Base-by-base conservation (phyloP, 2,888 invertebrate genomes). In the Axea sp. region DNA sequence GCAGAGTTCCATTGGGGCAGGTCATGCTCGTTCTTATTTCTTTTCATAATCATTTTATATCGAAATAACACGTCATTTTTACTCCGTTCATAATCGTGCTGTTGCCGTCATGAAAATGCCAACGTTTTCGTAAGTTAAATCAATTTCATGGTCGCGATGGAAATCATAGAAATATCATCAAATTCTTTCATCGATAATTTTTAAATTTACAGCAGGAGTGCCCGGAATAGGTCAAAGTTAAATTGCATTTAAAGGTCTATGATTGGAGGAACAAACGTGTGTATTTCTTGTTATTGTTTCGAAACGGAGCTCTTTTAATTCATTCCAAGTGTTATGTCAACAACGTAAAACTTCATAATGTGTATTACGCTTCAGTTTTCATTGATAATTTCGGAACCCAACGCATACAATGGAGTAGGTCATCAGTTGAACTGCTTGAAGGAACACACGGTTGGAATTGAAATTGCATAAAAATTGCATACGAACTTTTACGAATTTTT, bases 181-280 rank as follows among this genome's bases (percentile, higher is more conserved):
- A 11, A 8, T 6, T 12, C n/a, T n/a, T 41, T 22, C 24, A 5
- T 41, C 41, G 17, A 41, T 41, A 41, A 24, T 41, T 24, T 12
- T 22, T 41, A 12, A 24, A 12, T 43, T 14, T 43, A 43, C 26
- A 26, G 7, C 39, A 17, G 6, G 30, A 9, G 4, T 8, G 4
- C 3, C 6, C 1, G n/a, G 30, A 41, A 57, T 43, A 43, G 57
- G 57, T 57, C 57, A 57, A 41, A 41, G 41, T 41, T 43, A 31
- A 43, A 24, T 43, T 43, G 19, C 28, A 31, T 19, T 2, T 4
- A 33, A 30, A 39, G 19, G 30, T 55, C 6, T 30, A 19, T 3
- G 17, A 55, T 17, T 24, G 1, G n/a, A 3, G 7, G 9, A 15
- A 2, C n/a, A 17, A 19, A 8, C 35, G 37, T 28, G n/a, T 33